A percentile compares a stretch with the other conserved stretches of the same genome.
Evolutionary conservation across 2,113 vertebrate genomes (phyloP).

Genomic region (Nettapus auritus): DNA sequence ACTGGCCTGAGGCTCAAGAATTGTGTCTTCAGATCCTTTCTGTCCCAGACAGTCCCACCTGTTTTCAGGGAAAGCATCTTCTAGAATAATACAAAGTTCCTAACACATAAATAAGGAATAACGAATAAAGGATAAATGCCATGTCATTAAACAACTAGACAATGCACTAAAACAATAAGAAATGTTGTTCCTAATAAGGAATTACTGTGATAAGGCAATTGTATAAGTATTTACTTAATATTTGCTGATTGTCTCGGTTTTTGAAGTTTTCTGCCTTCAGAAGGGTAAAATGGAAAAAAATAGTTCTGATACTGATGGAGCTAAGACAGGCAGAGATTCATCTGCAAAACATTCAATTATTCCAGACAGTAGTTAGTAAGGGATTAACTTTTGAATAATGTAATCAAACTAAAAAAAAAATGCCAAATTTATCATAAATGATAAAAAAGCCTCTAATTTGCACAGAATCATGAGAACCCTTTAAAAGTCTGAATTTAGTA

Average conservation of each 20-base stretch:
- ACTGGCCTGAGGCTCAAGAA: not conserved
- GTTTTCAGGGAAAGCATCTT: not conserved
- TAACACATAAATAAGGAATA: not conserved
- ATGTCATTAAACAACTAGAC: not conserved
- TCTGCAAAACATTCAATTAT: conserved; percentile 42
- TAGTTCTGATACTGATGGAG: not conserved
- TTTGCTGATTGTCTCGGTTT: not conserved
- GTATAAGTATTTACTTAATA: not conserved
- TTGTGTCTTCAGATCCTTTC: not conserved
- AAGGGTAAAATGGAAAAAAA: not conserved
- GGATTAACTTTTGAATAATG: conserved; percentile 54
- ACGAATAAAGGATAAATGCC: not conserved
- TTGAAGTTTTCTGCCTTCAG: not conserved
- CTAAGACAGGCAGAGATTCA: conserved; percentile 3
- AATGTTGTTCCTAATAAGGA: not conserved
- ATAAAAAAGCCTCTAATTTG: conserved; percentile 1
- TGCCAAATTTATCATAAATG: not conserved
- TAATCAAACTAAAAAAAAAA: conserved; percentile 47
- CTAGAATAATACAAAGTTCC: not conserved
- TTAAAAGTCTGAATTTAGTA: conserved; percentile 51
- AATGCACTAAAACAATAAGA: not conserved
- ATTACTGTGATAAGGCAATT: not conserved
- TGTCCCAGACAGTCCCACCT: not conserved
- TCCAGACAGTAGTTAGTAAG: conserved; percentile 39
- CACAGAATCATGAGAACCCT: not conserved